Base-by-base conservation (phyloP, 2,888 invertebrate genomes). In the Phalera bucephala region DNA sequence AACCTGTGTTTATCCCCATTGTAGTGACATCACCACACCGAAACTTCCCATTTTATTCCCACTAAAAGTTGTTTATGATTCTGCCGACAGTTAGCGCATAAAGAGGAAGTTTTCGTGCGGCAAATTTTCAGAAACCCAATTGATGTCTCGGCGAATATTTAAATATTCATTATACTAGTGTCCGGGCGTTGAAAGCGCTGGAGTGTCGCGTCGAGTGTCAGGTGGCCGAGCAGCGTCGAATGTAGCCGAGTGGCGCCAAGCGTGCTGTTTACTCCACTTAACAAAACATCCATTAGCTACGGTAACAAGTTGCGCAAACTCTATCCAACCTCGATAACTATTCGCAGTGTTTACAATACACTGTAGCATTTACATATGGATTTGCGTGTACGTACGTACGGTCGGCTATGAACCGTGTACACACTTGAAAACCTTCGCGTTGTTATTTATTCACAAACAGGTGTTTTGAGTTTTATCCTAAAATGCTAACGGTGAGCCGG, bases 131-230 rank as follows among this genome's bases (percentile, higher is more conserved):
- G 32, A 30, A 37, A 43, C 20, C 31, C 30, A 49, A 62, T 54
- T 47, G 52, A 54, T 54, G 59, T 52, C 40, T 45, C 45, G 38
- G 41, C 33, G 34, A 52, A 47, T 40, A 42, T 52, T 59, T 64
- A 61, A 64, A 60, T 60, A 64, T 61, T 62, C 43, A 65, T 66
- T 55, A 52, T 57, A 60, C 52, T 63, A 60, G 48, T 52, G 40
- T 40, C 38, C n/a, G n/a, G 33, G 39, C 19, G 31, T 26, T 34
- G 33, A 31, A 21, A 28, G 46, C 31, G 42, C 43, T 45, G 21
- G 41, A 52, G 52, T 45, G 36, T 32, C 9, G 31, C 32, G 36
- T 28, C 33, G 35, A 22, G 26, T 21, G 5, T 8, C 36, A 11
- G 2, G 1, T 27, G n/a, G 9, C 17, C 48, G 33, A 37, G 28